Conservation (phyloP, 2,113 vertebrate genomes). For the Psilopsiagon aymara region DNA sequence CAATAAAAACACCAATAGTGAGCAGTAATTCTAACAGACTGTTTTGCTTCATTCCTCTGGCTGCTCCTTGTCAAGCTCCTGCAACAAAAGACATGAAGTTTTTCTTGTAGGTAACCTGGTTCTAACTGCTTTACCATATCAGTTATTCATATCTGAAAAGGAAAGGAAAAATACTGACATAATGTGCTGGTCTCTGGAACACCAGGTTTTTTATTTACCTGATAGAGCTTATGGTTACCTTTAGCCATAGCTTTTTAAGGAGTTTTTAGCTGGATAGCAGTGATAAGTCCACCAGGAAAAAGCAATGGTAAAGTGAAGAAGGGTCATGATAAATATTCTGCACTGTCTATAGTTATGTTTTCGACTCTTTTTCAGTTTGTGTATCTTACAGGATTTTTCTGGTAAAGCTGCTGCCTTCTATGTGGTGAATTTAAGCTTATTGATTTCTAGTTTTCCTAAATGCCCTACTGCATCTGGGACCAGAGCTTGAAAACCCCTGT, state of each 20-base stretch:
- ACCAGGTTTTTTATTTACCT: not conserved
- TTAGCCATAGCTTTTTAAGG: not conserved
- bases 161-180: not conserved
- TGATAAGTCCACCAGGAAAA: constrained; percentile 18
- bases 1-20: not conserved
- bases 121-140: not conserved
- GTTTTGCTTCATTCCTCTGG: not conserved
- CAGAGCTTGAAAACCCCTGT: not conserved
- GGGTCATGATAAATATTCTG: constrained; percentile 2
- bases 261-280: not conserved
- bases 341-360: not conserved
- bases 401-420: constrained; percentile 18
- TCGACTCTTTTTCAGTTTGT: constrained; percentile 14
- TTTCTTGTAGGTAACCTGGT: not conserved
- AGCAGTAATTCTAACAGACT: not conserved
- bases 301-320: not conserved
- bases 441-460: constrained; percentile 38
- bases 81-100: not conserved
- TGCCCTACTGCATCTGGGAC: not conserved
- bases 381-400: not conserved
- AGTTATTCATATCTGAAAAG: not conserved
- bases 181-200: not conserved
- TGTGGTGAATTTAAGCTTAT: constrained; percentile 7
- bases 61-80: not conserved
- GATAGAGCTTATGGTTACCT: constrained; percentile 11